phyloP scores from a whole-genome alignment of 2,113 vertebrate species.

The Nothocercus julius region DNA sequence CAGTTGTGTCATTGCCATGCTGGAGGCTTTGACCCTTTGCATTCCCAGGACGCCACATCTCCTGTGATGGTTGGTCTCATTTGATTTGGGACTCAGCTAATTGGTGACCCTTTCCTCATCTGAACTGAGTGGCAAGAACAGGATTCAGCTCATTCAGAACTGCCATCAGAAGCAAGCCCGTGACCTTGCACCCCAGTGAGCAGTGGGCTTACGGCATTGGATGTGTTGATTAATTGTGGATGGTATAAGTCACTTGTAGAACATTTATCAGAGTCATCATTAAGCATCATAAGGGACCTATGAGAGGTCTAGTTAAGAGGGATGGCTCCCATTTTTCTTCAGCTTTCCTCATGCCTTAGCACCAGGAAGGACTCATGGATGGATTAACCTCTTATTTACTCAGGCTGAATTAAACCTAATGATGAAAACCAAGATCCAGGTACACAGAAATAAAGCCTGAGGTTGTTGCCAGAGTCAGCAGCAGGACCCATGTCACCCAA shows the following conservation, averaged over 20 bases:
- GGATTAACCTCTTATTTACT: slow-evolving; percentile 8
- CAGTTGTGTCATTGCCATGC: background rate
- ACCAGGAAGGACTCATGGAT: background rate
- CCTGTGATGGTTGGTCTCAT: background rate
- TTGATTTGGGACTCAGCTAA: background rate
- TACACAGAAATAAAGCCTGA: background rate
- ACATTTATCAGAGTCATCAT: slow-evolving; percentile 46
- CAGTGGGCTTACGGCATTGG: background rate
- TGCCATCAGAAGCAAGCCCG: background rate
- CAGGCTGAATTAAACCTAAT: background rate
- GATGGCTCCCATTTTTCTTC: background rate
- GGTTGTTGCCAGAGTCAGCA: background rate
- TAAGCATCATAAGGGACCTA: slow-evolving; percentile 26
- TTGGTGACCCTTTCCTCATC: background rate
- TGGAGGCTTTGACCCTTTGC: background rate
- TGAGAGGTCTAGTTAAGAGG: background rate
- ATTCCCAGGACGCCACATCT: background rate
- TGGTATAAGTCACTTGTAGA: slow-evolving; percentile 14
- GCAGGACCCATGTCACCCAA: background rate
- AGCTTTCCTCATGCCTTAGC: background rate
- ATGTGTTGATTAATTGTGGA: slow-evolving; percentile 54
- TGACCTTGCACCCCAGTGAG: background rate
- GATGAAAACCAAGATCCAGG: background rate
- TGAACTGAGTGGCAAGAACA: background rate
- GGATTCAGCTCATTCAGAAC: background rate